Conservation (phyloP, 2,888 invertebrate species). For the Ptychoptera contaminata region DNA sequence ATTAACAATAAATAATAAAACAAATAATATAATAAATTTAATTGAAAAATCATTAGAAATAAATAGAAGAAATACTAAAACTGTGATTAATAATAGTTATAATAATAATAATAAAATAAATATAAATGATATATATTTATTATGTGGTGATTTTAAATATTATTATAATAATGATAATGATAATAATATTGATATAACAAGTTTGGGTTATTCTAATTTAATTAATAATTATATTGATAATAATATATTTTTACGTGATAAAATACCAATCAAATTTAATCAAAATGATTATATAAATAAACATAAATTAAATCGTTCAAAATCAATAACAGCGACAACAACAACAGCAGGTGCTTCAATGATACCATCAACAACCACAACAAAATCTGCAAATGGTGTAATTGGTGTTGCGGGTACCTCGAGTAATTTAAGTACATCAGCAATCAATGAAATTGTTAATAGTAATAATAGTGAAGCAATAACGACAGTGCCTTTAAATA, state of each 20-base stretch:
- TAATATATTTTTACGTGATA: neutral
- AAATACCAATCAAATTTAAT: neutral
- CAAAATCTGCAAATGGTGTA: too few species aligned
- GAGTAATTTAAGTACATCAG: too few species aligned
- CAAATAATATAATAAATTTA: conserved; percentile 2
- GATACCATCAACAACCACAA: neutral
- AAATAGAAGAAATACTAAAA: too few species aligned
- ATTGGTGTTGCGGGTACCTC: too few species aligned
- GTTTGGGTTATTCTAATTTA: neutral
- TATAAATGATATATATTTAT: conserved; percentile 17
- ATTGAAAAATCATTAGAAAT: conserved; percentile 1
- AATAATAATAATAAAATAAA: neutral
- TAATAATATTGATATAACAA: neutral
- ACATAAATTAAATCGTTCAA: neutral
- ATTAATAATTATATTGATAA: neutral
- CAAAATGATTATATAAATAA: too few species aligned
- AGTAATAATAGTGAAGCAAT: neutral
- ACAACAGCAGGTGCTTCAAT: neutral
- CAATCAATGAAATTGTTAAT: too few species aligned
- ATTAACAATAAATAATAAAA: conserved; percentile 3
- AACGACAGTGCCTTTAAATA: neutral
- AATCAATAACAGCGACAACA: neutral
- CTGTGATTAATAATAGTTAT: neutral
- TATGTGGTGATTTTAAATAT: conserved; percentile 23
- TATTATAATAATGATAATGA: conserved; percentile 9